Conservation (phyloP, 2,113 vertebrate species). For the Misgurnus anguillicaudatus region DNA sequence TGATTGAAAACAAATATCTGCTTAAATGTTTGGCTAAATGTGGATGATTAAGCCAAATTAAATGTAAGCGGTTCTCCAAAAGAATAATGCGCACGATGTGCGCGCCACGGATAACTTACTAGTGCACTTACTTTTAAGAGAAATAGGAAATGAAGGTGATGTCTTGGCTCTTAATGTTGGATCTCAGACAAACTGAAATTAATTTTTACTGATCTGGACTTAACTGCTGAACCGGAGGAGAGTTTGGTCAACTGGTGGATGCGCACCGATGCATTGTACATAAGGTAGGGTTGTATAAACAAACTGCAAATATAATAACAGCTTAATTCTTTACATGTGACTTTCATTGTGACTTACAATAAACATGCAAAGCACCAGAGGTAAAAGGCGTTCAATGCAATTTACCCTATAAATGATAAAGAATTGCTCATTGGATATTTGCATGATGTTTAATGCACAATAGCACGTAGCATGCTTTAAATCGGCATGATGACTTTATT, state of each 20-base stretch:
- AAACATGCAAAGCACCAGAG: no score
- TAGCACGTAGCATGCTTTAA: no score
- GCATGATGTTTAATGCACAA: no score
- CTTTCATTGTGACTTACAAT: not conserved
- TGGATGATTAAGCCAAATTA: not conserved
- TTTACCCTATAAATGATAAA: no score
- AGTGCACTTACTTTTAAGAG: not conserved
- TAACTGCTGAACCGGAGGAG: not conserved
- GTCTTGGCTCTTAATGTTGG: constrained; percentile 15
- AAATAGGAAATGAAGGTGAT: constrained; percentile 33
- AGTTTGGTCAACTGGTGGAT: not conserved
- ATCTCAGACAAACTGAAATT: not conserved
- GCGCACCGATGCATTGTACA: not conserved
- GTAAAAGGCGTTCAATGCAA: no score
- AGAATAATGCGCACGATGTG: not conserved
- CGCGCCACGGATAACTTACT: not conserved
- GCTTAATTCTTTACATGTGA: not conserved
- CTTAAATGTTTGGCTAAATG: not conserved
- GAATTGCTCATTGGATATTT: no score
- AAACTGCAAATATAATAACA: not conserved
- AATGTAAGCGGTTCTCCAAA: not conserved
- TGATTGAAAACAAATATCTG: not conserved
- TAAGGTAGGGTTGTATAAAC: not conserved
- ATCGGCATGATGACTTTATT: no score
- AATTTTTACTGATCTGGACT: not conserved